A percentile compares a stretch with the other conserved stretches of the same genome.
Evolutionary conservation across 2,113 vertebrate genomes (phyloP).

Genomic region (Macaca mulatta): DNA sequence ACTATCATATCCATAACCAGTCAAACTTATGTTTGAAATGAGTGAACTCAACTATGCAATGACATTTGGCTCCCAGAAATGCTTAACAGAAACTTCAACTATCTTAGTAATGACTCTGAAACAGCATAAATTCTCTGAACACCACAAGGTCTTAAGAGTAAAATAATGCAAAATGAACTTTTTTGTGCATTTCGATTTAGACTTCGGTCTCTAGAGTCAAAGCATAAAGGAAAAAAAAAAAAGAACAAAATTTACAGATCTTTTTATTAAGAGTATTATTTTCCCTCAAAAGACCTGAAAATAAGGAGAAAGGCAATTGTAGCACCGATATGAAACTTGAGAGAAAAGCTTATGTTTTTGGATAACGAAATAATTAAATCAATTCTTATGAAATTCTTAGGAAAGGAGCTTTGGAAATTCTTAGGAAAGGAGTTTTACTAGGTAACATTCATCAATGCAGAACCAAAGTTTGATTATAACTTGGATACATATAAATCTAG

Average conservation of each 20-base stretch:
- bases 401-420: neutral
- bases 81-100: neutral
- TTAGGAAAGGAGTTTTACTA: neutral
- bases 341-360: neutral
- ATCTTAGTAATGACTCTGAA: neutral
- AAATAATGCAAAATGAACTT: neutral
- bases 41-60: neutral
- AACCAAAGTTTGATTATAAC: neutral
- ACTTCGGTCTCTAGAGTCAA: neutral
- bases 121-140: neutral
- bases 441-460: neutral
- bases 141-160: neutral
- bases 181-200: neutral
- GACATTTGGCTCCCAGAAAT: neutral
- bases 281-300: neutral
- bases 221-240: neutral
- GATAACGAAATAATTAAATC: neutral
- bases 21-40: neutral
- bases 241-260: neutral
- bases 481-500: neutral
- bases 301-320: neutral
- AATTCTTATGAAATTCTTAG: neutral
- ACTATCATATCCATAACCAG: neutral
- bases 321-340: neutral
- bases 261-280: neutral